Base-by-base conservation (phyloP, 1,140 invertebrate species). In the Eurytemora carolleeae region DNA sequence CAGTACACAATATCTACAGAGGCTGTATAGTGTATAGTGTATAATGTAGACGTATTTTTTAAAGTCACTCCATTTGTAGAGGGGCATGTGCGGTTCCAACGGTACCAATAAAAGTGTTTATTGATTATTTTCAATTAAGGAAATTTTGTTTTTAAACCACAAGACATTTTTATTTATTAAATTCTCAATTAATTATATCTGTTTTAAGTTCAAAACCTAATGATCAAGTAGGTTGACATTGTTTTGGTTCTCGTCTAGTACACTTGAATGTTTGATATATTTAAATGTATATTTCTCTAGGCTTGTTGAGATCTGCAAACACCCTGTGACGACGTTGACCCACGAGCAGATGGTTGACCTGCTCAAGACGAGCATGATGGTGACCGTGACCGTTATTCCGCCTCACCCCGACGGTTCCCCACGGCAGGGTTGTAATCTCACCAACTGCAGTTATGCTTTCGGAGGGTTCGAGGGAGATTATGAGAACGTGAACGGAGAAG, bases 271-370 rank as follows among this genome's bases (percentile, higher is more conserved):
- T 22, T 18, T 17, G 1, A 16, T 16, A n/a, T 58, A 17, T 1
- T 17, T 21, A 44, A 15, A 2, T 19, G 2, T 15, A 15, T 62
- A 17, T 22, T 58, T 54, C n/a, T n/a, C n/a, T n/a, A n/a, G n/a
- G 7, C 59, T 24, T 62, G 66, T 71, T 52, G 66, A 79, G 76
- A 89, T 92, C 64, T 91, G 87, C 70, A 87, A 90, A 73, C 79
- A 86, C 3, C 86, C 88, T 3, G 86, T 93, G 18, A 83, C 85
- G 3, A 92, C 90, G 0, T 73, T 95, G 60, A 84, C 80, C 18
- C 87, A 94, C 73, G 89, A 95, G 70, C 86, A 92, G 70, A 91
- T 96, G 80, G 86, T 93, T 2, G 89, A 94, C 73, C 75, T 94
- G 54, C 74, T 96, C 18, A 87, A 93, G 68, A 96, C 89, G 0